Percentiles rank a stretch among this genome's conserved stretches.
These are phyloP conservation scores for Chalcis sispes DNA, from an alignment of 2,888 invertebrate genomes.

Conservation along the genomic window DNA sequence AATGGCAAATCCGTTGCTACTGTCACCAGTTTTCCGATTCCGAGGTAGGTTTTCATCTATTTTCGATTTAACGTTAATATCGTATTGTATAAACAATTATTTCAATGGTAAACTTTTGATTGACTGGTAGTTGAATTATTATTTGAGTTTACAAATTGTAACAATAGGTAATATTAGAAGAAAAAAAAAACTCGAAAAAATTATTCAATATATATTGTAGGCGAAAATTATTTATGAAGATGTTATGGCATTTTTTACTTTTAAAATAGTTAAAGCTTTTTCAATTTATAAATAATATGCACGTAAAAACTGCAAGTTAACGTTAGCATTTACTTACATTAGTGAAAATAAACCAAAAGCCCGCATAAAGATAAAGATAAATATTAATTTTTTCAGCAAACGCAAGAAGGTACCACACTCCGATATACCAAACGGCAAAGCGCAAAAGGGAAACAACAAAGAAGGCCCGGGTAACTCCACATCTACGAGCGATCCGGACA, in stretches of 20 bases:
- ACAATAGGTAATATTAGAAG: too few relatives aligned
- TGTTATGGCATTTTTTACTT: too few relatives aligned
- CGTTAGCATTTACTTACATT: neutral
- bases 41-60: constrained; percentile 64
- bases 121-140: too few relatives aligned
- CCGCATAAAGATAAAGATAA: neutral
- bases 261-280: too few relatives aligned
- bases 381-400: constrained; percentile 63
- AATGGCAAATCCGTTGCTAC: constrained; percentile 57
- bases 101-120: too few relatives aligned
- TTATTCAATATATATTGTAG: too few relatives aligned
- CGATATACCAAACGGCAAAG: constrained; percentile 12
- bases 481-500: constrained; percentile 77
- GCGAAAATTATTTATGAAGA: too few relatives aligned
- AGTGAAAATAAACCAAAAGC: neutral
- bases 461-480: constrained; percentile 68
- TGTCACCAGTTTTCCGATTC: constrained; percentile 58
- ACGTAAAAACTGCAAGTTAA: too few relatives aligned
- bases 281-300: too few relatives aligned
- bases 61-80: constrained; percentile 27
- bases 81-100: too few relatives aligned
- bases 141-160: too few relatives aligned
- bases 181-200: too few relatives aligned
- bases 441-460: neutral
- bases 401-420: constrained; percentile 63